A percentile compares a stretch with the other conserved stretches of the same genome.
phyloP scores from a whole-genome alignment of 2,113 vertebrate genomes.

The Rhabdomys dilectus region DNA sequence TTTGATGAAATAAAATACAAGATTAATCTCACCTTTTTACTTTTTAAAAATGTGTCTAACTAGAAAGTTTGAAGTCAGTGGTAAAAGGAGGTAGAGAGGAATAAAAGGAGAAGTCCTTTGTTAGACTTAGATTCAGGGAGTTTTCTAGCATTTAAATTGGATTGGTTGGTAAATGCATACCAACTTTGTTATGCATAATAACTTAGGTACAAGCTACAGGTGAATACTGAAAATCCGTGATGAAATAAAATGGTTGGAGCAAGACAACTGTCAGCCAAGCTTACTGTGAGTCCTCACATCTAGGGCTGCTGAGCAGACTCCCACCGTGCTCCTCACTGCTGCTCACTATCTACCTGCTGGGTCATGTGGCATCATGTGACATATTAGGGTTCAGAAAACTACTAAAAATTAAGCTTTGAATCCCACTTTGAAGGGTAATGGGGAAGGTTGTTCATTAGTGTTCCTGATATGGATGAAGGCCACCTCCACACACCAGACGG shows the following conservation, averaged over 20 bases:
- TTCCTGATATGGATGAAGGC: not conserved
- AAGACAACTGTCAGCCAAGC: not conserved
- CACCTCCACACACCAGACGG: not conserved
- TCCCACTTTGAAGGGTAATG: not conserved
- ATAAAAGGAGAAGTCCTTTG: not conserved
- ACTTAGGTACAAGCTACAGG: not conserved
- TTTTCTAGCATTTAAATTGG: not conserved
- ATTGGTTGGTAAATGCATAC: not conserved
- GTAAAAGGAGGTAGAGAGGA: not conserved
- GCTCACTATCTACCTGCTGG: not conserved
- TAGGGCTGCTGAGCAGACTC: not conserved
- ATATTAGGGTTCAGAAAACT: not conserved
- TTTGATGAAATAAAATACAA: not conserved
- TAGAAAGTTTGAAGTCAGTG: not conserved
- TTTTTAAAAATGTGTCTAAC: not conserved
- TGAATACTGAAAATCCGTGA: not conserved
- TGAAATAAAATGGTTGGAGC: not conserved
- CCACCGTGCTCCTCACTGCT: not conserved
- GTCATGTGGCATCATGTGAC: not conserved
- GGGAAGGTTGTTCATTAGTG: not conserved
- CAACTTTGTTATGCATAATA: not conserved
- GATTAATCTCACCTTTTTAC: not conserved
- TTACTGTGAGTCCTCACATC: not conserved
- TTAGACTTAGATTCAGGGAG: not conserved
- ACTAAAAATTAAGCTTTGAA: not conserved